Conservation (phyloP, 2,888 invertebrate genomes). For the Monoplex corrugatus region DNA sequence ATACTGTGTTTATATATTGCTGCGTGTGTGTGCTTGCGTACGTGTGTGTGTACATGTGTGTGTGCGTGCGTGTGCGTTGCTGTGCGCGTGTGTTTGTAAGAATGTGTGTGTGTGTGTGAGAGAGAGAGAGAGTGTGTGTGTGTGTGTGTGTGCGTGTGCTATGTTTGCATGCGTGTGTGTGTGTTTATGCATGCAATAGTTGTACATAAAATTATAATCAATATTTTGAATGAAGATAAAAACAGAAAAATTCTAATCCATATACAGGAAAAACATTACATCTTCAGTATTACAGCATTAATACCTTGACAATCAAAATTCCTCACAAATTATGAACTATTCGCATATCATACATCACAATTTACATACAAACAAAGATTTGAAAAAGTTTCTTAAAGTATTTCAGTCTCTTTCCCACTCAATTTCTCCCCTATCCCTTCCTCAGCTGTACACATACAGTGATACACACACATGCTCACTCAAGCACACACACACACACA, state of each 20-base stretch:
- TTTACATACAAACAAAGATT: conserved; percentile 1
- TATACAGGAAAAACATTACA: no score
- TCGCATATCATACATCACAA: no score
- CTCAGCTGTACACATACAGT: background rate
- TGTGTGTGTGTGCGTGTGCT: background rate
- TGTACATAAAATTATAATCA: background rate
- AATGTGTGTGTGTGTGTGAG: background rate
- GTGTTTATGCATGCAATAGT: no score
- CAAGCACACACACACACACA: background rate
- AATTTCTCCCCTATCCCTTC: no score
- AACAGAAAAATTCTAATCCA: background rate
- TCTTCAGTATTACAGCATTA: no score
- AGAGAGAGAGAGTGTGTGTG: background rate
- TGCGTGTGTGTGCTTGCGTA: background rate
- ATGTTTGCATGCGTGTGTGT: no score
- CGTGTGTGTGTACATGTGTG: background rate
- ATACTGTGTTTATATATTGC: no score
- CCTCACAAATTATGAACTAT: no score
- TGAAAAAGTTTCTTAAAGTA: no score
- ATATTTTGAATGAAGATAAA: background rate
- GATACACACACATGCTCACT: background rate
- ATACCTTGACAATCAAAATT: no score
- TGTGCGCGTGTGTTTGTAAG: background rate
- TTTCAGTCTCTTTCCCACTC: no score
- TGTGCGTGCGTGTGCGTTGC: background rate